These are phyloP conservation scores for Ametastegia equiseti DNA, from an alignment of 2,888 invertebrate species.

Conservation along the genomic window DNA sequence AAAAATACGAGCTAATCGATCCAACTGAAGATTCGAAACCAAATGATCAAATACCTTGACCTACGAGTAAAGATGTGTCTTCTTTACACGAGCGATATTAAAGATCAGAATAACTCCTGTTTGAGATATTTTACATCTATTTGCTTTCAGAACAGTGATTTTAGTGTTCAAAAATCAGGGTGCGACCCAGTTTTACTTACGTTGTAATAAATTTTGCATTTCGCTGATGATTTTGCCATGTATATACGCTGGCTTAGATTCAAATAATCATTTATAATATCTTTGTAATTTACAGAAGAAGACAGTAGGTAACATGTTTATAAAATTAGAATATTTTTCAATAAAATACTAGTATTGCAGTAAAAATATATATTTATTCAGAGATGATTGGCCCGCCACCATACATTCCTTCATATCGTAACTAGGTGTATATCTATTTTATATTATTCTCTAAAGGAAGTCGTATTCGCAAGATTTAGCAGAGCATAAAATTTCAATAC, in stretches of 20 bases:
- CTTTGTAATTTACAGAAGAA: neutral
- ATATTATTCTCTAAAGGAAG: neutral
- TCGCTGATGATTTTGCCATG: neutral
- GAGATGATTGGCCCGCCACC: slow-evolving; percentile 42
- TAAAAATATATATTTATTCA: slow-evolving; percentile 47
- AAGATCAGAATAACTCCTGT: neutral
- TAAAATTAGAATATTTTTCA: slow-evolving; percentile 10
- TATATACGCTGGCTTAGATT: neutral
- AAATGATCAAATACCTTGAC: neutral
- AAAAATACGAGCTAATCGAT: slow-evolving; percentile 76
- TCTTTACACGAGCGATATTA: neutral
- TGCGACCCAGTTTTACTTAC: neutral
- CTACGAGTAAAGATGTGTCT: neutral
- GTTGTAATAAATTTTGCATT: neutral
- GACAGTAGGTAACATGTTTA: neutral
- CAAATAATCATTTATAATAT: neutral
- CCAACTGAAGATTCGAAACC: slow-evolving; percentile 58
- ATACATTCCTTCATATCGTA: slow-evolving; percentile 38
- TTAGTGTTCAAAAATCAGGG: neutral
- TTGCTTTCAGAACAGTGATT: neutral
- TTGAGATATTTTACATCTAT: neutral
- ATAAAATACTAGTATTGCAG: slow-evolving; percentile 31
- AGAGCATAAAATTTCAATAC: neutral
- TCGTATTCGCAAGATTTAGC: neutral
- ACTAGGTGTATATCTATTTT: slow-evolving; percentile 4